These are phyloP conservation scores for Ellobium chinense DNA, from an alignment of 2,888 invertebrate species.

Conservation along the genomic window DNA sequence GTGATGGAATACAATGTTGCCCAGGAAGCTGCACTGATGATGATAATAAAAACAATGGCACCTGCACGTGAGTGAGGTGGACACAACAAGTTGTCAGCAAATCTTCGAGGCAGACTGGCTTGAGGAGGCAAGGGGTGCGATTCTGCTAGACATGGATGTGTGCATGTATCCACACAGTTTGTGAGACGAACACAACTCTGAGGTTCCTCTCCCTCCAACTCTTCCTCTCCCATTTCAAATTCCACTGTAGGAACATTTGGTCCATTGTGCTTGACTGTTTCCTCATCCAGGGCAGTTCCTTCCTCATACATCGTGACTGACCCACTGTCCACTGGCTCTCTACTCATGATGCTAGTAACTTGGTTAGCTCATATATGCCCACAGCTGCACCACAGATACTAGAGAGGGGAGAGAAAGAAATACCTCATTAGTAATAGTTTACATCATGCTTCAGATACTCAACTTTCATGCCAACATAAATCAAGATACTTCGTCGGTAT, in stretches of 20 bases:
- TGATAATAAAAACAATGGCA: conserved; percentile 78
- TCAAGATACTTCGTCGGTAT: too few relatives aligned
- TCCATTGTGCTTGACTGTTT: too few relatives aligned
- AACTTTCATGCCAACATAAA: too few relatives aligned
- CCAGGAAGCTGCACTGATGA: conserved; percentile 61
- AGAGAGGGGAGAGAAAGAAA: background rate
- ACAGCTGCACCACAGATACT: too few relatives aligned
- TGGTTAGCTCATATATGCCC: too few relatives aligned
- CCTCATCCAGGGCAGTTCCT: too few relatives aligned
- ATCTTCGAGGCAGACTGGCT: conserved; percentile 54
- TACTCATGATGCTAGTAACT: too few relatives aligned
- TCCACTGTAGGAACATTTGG: conserved; percentile 15
- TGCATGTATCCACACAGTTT: conserved; percentile 51
- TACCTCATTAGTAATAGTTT: background rate
- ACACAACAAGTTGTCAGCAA: conserved; percentile 67
- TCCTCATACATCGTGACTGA: too few relatives aligned
- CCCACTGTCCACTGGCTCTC: too few relatives aligned
- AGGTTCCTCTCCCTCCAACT: background rate
- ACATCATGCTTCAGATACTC: too few relatives aligned
- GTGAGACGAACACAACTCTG: conserved; percentile 52
- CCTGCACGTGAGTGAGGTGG: conserved; percentile 75
- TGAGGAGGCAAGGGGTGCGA: conserved; percentile 65
- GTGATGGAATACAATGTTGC: conserved; percentile 66
- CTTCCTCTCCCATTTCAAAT: conserved; percentile 28
- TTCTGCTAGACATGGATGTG: conserved; percentile 61